Evolutionary conservation across 2,888 invertebrate genomes (phyloP).

Genomic region (Congeria kusceri): DNA sequence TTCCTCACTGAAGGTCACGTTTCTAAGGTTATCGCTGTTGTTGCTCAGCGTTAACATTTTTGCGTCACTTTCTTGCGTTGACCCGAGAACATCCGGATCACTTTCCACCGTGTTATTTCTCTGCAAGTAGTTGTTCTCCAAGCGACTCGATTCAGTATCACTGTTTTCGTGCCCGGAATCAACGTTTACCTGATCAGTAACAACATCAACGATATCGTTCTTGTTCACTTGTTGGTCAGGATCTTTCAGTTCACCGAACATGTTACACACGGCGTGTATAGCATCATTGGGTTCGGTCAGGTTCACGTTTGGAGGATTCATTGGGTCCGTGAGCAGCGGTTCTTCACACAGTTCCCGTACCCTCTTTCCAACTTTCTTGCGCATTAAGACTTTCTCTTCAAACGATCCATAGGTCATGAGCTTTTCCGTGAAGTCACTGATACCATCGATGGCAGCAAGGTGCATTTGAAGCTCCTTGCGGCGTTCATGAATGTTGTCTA

Average conservation of each 20-base stretch:
- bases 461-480: slow-evolving; percentile 70
- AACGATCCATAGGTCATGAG: slow-evolving; percentile 77
- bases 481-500: slow-evolving; percentile 67
- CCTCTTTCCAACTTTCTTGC: slow-evolving; percentile 76
- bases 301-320: slow-evolving; percentile 53
- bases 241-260: slow-evolving; percentile 76
- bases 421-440: slow-evolving; percentile 78
- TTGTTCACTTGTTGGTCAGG: slow-evolving; percentile 9
- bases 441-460: slow-evolving; percentile 74
- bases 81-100: slow-evolving; percentile 47
- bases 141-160: slow-evolving; percentile 44
- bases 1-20: slow-evolving; percentile 67
- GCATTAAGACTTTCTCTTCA: slow-evolving; percentile 80
- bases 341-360: slow-evolving; percentile 78
- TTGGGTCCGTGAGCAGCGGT: slow-evolving; percentile 62
- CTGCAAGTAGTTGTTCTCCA: slow-evolving; percentile 61
- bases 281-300: slow-evolving; percentile 74
- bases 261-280: slow-evolving; percentile 77
- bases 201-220: slow-evolving; percentile 8
- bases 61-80: slow-evolving; percentile 62
- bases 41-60: slow-evolving; percentile 76
- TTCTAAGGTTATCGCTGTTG: slow-evolving; percentile 68
- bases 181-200: slow-evolving; percentile 32
- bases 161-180: slow-evolving; percentile 61
- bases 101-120: slow-evolving; percentile 44